Evolutionary conservation across 2,113 vertebrate species (phyloP), one percentile per base, ranked within the genome.

Genomic region (Cephalopholis sonnerati): DNA sequence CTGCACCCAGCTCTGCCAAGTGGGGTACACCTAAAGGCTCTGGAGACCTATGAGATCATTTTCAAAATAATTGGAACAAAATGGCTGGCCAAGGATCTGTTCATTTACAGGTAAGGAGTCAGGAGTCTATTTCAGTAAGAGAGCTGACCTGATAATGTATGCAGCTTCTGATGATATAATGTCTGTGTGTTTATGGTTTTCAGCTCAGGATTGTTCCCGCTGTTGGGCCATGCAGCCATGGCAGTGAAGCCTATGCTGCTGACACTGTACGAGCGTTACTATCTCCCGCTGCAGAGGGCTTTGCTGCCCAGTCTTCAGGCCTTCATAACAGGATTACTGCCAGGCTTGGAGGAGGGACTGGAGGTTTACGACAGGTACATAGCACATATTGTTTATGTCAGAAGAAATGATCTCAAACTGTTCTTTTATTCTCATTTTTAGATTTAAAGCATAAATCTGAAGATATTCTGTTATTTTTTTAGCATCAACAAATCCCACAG

Each of bases 31-130:
- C 93, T 99, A 22, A 99, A 99, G 84, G 98, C 98, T 32, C 92
- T 99, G 18, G 98, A 99, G 89, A 99, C 98, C 24, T 99, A 99
- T 6, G 98, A 99, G 89, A 95, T 99, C 51, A 97, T 99, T 93
- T 99, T 99, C 70, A 99, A 99, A 94, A 99, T 99, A 53, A 98
- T 99, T 27, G 98, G 98, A 15, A 98, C 97, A 77, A 99, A 97
- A 96, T 96, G 94, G 94, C 96, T 99, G 50, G 94, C 97, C 83
- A 97, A 96, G 86, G 97, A 98, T 90, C 95, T 99, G 70, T 98
- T 98, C 89, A 92, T 98, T 7, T 99, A 99, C 96, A 97, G 96
- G 96, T 98, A 67, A 55, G 20, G 32, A 46, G 59, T 48, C 16
- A 4, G 63, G 17, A 63, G 24, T 2, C 20, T 72, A 39, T 39